These are phyloP conservation scores for Brachyistius frenatus DNA, from an alignment of 2,113 vertebrate species.

Conservation along the genomic window DNA sequence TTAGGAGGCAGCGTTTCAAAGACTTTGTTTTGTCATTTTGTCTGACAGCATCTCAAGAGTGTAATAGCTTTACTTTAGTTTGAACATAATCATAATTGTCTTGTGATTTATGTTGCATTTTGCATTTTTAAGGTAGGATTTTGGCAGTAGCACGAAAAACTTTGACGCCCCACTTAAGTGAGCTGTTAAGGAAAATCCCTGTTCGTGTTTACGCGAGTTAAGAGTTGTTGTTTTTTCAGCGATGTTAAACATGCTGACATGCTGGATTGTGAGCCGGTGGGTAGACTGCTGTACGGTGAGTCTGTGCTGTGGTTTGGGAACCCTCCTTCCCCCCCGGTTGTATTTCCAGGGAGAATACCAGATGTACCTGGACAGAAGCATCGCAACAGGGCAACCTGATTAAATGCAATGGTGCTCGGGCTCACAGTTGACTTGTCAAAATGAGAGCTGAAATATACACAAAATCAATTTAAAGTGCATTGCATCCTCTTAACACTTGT, in stretches of 20 bases:
- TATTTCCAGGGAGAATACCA: not conserved
- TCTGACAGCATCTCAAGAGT: not conserved
- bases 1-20: not conserved
- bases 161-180: not conserved
- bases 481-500: constrained; percentile 6
- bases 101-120: not conserved
- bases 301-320: constrained; percentile 6
- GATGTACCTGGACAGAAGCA: not conserved
- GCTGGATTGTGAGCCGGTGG: not conserved
- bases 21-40: not conserved
- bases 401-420: not conserved
- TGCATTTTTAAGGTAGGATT: not conserved
- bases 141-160: not conserved
- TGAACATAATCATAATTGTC: not conserved
- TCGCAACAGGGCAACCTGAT: not conserved
- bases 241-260: not conserved
- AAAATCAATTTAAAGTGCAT: not conserved
- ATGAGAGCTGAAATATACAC: constrained; percentile 13
- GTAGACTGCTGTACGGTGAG: too few relatives aligned
- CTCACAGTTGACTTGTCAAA: not conserved
- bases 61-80: not conserved
- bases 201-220: not conserved
- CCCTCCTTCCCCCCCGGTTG: not conserved
- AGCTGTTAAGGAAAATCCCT: not conserved
- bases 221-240: not conserved